A percentile compares a stretch with the other conserved stretches of the same genome.
Evolutionary conservation across 2,797 vertebrate species (phyloP).

Genomic region (Eulemur mongoz): DNA sequence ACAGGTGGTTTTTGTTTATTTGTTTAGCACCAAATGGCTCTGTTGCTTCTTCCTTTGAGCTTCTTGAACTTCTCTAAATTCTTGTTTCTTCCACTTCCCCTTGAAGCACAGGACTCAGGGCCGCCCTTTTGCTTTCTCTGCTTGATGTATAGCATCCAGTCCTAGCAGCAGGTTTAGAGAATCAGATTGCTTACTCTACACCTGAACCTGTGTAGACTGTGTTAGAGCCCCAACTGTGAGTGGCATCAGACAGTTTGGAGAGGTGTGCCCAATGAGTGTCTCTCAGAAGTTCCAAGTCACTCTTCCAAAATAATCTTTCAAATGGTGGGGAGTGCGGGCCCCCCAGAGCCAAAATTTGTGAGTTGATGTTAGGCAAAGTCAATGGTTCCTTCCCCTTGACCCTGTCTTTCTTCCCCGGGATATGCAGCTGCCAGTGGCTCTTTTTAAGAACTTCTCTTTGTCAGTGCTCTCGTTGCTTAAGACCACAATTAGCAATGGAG

Average conservation of each 20-base stretch:
- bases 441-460: not conserved
- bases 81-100: not conserved
- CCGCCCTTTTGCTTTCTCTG: not conserved
- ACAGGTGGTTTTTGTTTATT: not conserved
- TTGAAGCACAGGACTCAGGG: not conserved
- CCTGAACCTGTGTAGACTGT: not conserved
- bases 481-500: not conserved
- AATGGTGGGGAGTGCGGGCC: not conserved
- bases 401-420: not conserved
- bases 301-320: not conserved
- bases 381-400: not conserved
- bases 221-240: not conserved
- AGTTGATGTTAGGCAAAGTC: not conserved
- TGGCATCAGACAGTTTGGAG: not conserved
- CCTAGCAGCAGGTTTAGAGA: not conserved
- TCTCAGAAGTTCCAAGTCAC: not conserved
- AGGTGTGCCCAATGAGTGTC: not conserved
- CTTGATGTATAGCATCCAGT: rapidly evolving
- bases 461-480: not conserved
- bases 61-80: not conserved
- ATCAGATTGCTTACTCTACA: not conserved
- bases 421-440: not conserved
- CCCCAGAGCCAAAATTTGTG: not conserved
- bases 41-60: not conserved
- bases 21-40: not conserved